Evolutionary conservation across 92 coral and sea anemone genomes (phyloP).

Genomic region (Isaurus tuberculatus): DNA sequence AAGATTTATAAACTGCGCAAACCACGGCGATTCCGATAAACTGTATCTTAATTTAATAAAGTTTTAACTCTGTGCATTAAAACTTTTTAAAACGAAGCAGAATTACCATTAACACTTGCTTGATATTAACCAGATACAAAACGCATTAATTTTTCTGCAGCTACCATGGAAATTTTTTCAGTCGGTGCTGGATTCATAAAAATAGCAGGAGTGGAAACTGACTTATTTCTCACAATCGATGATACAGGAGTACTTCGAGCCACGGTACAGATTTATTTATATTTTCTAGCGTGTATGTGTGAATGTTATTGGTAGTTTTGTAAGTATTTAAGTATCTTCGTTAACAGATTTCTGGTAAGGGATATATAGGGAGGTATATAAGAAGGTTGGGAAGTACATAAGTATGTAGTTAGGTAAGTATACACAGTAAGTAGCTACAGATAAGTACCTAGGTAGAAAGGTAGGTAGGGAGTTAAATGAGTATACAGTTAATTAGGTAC

Average conservation of each 20-base stretch:
- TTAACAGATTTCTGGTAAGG: not conserved
- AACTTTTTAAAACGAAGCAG: no score
- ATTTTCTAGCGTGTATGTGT: not conserved
- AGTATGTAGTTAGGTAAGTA: not conserved
- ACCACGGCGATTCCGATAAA: no score
- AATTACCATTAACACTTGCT: no score
- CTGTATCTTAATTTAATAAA: no score
- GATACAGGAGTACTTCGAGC: slow-evolving; percentile 86
- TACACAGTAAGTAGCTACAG: not conserved
- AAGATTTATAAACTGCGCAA: no score
- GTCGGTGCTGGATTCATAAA: slow-evolving; percentile 87
- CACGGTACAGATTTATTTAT: slow-evolving; percentile 55
- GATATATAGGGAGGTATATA: not conserved
- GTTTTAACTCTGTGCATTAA: no score
- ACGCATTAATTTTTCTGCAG: slow-evolving; percentile 39
- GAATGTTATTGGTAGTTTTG: not conserved
- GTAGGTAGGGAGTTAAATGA: not conserved
- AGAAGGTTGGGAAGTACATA: not conserved
- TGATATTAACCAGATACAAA: not conserved
- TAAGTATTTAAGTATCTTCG: not conserved
- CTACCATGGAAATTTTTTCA: slow-evolving; percentile 77
- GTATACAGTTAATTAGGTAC: not conserved
- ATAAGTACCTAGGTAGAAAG: not conserved
- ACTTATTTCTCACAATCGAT: slow-evolving; percentile 78
- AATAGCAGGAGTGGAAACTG: slow-evolving; percentile 84